These are phyloP conservation scores for Clepsis dumicolana DNA, from an alignment of 2,888 invertebrate species.

Conservation along the genomic window DNA sequence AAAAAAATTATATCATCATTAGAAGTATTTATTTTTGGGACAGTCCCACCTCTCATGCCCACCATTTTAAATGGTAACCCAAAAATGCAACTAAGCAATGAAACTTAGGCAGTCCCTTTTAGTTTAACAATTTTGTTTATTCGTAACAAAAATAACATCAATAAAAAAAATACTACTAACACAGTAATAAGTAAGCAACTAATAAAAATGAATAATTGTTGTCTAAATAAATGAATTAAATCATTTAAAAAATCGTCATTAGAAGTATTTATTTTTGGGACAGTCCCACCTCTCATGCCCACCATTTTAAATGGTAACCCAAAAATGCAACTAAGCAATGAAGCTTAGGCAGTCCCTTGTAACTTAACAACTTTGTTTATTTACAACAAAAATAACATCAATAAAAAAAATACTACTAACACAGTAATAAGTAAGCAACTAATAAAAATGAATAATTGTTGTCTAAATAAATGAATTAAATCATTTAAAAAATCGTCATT, in stretches of 20 bases:
- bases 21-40: slow-evolving; percentile 7
- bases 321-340: slow-evolving; percentile 32
- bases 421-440: background rate
- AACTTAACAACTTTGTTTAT: background rate
- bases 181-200: background rate
- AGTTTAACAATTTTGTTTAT: too few relatives aligned
- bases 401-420: background rate
- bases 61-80: slow-evolving; percentile 31
- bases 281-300: slow-evolving; percentile 31
- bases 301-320: slow-evolving; percentile 32
- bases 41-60: slow-evolving; percentile 30
- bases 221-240: too few relatives aligned
- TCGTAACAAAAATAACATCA: too few relatives aligned
- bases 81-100: slow-evolving; percentile 31
- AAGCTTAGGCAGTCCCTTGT: slow-evolving; percentile 19
- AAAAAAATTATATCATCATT: too few relatives aligned
- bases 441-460: background rate
- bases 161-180: background rate
- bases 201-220: background rate
- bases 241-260: too few relatives aligned
- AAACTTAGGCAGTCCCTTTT: slow-evolving; percentile 20
- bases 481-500: too few relatives aligned
- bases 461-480: too few relatives aligned
- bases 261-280: slow-evolving; percentile 8
- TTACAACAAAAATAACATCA: too few relatives aligned